Evolutionary conservation across 2,888 invertebrate genomes (phyloP), one percentile per base, ranked within the genome.

Genomic region (Leptarthrus brevirostris): DNA sequence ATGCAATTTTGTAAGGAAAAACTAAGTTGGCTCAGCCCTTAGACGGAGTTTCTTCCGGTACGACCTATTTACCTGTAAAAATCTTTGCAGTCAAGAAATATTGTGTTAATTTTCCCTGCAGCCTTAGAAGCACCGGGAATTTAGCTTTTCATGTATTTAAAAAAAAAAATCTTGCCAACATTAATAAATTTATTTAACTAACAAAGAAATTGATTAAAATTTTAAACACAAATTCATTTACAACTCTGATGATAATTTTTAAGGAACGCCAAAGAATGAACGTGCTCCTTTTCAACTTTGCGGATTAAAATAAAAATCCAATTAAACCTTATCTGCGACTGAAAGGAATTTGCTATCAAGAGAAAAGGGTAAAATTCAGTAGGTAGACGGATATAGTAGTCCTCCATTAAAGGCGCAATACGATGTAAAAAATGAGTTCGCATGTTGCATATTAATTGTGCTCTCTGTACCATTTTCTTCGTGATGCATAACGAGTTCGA

Each of bases 181-280:
- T 58, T 18, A 36, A 58, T 58, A 58, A 58, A 58, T 58, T 58
- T 58, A 36, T 18, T 58, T 34, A 16, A 20, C 64, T 47, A 64
- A 64, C 24, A 64, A 64, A 64, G 47, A 47, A 22, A 64, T 64
- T 64, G 64, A 64, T 64, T 64, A 64, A 64, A 47, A 47, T 64
- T 64, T 64, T 44, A 64, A 64, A 64, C 64, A 64, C 64, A 64
- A 64, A 64, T 64, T 64, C 64, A 64, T 64, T 64, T 64, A 64
- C 64, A 64, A 64, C 64, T 64, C 24, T 34, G 44, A 58, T 64
- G 64, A 64, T 64, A 64, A 64, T 64, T 64, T 64, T 10, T 44
- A 64, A 44, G 64, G 26, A 64, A 64, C 24, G 44, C 64, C 47
- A 24, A 64, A 14, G 16, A 26, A 64, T 64, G 64, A 64, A 64